Evolutionary conservation across 2,888 invertebrate genomes (phyloP), one percentile per base, ranked within the genome.

Genomic region (Caenorhabditis virilis): DNA sequence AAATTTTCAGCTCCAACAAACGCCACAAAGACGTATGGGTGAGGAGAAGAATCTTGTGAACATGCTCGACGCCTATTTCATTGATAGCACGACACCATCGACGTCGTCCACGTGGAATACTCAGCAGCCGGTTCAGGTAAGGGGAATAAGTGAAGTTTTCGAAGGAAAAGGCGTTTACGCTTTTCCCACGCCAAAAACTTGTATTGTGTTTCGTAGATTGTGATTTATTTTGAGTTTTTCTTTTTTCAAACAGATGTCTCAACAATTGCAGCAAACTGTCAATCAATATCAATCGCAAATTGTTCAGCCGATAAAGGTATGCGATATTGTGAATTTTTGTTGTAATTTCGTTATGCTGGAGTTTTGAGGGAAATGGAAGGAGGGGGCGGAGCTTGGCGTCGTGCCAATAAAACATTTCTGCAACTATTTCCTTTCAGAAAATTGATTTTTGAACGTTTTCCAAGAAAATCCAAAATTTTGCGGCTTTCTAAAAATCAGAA

Each of bases 31-130:
- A 25, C 42, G 65, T 22, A 51, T 55, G 48, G 60, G 60, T 6
- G 65, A 60, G 23, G 65, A 65, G 41, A 65, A 65, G 42, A 65
- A 60, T 46, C 27, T 65, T 13, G 65, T 65, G 20, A 64, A 50
- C 22, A 64, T 56, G 68, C 71, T 71, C 27, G 71, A 71, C 47
- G 67, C 71, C 1, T 71, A 71, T 48, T 71, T 71, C 43, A 65
- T 71, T 18, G 71, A 71, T 52, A 65, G 58, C 30, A 56, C 60
- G 6, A 56, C 67, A 33, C 70, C 70, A 2, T 59, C 59, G 11
- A 60, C 65, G 1, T 60, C 65, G 13, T 16, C 56, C 1, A 49
- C 65, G 5, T 60, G 56, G 56, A 56, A 45, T 30, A 56, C 47
- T 41, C 65, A 60, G 39, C 43, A 50, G 36, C 45, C 51, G 5